Percentiles rank a stretch among this genome's conserved stretches.
phyloP scores from a whole-genome alignment of 2,888 invertebrate species.

The Tuta absoluta region DNA sequence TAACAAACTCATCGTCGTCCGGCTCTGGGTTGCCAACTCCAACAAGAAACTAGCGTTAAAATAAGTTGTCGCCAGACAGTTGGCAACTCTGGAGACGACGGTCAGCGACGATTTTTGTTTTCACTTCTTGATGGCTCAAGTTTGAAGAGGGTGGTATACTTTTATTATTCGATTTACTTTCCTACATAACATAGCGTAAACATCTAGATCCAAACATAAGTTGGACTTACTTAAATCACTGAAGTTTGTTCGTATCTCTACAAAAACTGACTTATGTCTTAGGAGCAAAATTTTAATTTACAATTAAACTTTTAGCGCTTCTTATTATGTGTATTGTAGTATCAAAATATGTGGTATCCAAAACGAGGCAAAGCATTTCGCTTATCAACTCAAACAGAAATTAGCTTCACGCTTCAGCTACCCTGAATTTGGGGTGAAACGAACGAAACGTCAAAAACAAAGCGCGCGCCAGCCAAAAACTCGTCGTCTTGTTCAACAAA shows the following conservation, averaged over 20 bases:
- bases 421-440: slow-evolving; percentile 7
- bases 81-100: neutral
- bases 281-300: too few relatives aligned
- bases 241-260: too few relatives aligned
- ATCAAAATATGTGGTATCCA: neutral
- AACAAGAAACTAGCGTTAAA: slow-evolving; percentile 48
- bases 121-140: slow-evolving; percentile 10
- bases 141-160: neutral
- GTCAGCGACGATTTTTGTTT: neutral
- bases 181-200: too few relatives aligned
- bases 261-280: too few relatives aligned
- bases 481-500: slow-evolving; percentile 51
- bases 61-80: slow-evolving; percentile 40
- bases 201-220: too few relatives aligned
- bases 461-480: slow-evolving; percentile 44
- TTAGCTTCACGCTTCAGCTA: slow-evolving; percentile 13
- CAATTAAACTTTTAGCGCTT: too few relatives aligned
- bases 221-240: too few relatives aligned
- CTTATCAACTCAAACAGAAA: slow-evolving; percentile 20
- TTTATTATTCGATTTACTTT: neutral
- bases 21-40: slow-evolving; percentile 31
- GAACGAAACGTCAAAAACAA: slow-evolving; percentile 43
- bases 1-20: slow-evolving; percentile 45
- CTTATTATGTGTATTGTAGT: neutral
- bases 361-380: slow-evolving; percentile 13